Evolutionary conservation across 2,797 vertebrate species (phyloP).

Genomic region (Brachymystax lenok): DNA sequence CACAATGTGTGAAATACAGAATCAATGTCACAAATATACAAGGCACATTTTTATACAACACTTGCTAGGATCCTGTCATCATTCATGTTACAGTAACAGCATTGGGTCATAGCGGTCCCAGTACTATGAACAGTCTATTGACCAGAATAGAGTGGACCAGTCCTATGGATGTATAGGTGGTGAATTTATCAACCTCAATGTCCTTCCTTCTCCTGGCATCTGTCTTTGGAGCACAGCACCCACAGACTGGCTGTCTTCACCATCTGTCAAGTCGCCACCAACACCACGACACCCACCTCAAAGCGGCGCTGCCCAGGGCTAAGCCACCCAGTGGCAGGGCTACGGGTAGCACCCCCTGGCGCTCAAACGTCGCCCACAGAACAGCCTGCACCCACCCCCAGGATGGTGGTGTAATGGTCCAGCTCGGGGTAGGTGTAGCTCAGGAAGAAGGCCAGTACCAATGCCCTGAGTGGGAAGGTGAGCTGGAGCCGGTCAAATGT

Average conservation of each 20-base stretch:
- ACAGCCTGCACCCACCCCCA: slow-evolving; percentile 81
- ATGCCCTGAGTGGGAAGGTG: slow-evolving; percentile 71
- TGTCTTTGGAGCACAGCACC: slow-evolving; percentile 69
- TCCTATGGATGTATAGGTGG: slow-evolving; percentile 85
- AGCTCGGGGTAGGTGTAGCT: slow-evolving; percentile 88
- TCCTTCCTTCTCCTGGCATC: slow-evolving; percentile 79
- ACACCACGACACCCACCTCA: slow-evolving; percentile 68
- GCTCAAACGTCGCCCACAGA: slow-evolving; percentile 79
- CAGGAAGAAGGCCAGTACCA: slow-evolving; percentile 79
- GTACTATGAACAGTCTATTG: slow-evolving; percentile 75
- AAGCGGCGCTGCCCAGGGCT: slow-evolving; percentile 62
- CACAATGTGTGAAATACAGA: slow-evolving; percentile 18
- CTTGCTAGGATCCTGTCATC: not conserved
- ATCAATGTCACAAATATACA: slow-evolving; percentile 1
- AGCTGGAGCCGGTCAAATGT: slow-evolving; percentile 83
- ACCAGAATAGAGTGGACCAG: slow-evolving; percentile 82
- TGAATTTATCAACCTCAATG: slow-evolving; percentile 92
- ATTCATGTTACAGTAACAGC: not conserved
- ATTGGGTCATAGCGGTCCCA: slow-evolving; percentile 80
- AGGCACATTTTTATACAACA: not conserved
- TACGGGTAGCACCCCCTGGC: slow-evolving; percentile 46
- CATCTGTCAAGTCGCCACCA: slow-evolving; percentile 80
- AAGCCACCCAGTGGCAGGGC: slow-evolving; percentile 50
- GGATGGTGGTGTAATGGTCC: slow-evolving; percentile 88
- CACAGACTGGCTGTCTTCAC: slow-evolving; percentile 74